These are phyloP conservation scores for Euproctis similis DNA, from an alignment of 2,888 invertebrate genomes.

Conservation along the genomic window DNA sequence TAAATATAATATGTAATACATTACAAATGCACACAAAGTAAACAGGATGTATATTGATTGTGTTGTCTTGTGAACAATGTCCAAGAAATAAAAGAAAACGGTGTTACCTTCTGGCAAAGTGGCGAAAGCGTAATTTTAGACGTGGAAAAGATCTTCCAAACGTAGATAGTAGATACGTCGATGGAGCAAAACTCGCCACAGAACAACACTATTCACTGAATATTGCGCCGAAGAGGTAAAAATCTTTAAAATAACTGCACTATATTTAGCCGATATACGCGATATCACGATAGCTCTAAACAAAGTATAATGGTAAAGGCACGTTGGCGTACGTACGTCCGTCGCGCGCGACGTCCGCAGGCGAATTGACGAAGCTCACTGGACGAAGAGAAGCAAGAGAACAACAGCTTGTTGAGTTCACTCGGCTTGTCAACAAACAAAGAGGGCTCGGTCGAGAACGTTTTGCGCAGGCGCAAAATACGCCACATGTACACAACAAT, in stretches of 20 bases:
- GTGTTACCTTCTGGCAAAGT: constrained; percentile 61
- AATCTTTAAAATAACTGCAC: constrained; percentile 47
- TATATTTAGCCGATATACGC: constrained; percentile 55
- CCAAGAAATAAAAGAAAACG: constrained; percentile 33
- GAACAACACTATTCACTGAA: constrained; percentile 50
- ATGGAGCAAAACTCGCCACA: constrained; percentile 31
- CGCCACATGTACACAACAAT: constrained; percentile 49
- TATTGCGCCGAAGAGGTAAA: constrained; percentile 45
- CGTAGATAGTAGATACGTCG: constrained; percentile 32
- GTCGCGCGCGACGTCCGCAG: constrained; percentile 41
- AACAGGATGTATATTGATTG: no score
- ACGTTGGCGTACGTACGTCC: constrained; percentile 29
- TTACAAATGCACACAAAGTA: no score
- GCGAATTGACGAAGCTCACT: constrained; percentile 41
- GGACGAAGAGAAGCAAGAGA: background rate
- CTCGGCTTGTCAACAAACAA: constrained; percentile 72
- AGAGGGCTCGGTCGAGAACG: constrained; percentile 56
- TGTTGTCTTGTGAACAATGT: no score
- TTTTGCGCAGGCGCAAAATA: constrained; percentile 52
- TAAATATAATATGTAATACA: no score
- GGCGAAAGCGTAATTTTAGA: constrained; percentile 56
- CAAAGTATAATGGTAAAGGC: constrained; percentile 26
- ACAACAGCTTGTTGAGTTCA: constrained; percentile 39
- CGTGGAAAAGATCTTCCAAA: constrained; percentile 39
- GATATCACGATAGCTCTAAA: constrained; percentile 45